Percentiles rank a stretch among this genome's conserved stretches.
These are phyloP conservation scores for Tiphia femorata DNA, from an alignment of 2,888 invertebrate species.

Conservation along the genomic window DNA sequence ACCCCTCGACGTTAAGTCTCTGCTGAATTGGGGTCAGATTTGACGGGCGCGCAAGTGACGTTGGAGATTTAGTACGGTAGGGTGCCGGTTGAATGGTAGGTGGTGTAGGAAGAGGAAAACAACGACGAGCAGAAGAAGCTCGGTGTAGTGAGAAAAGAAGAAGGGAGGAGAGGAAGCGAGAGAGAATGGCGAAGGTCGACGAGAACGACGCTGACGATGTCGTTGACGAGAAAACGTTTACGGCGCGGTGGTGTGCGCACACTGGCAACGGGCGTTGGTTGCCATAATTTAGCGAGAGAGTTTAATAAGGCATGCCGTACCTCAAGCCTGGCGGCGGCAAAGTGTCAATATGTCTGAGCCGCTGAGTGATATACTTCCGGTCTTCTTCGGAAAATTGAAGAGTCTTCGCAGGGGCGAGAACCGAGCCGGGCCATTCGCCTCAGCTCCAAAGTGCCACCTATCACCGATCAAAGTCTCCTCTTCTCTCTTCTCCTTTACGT, in stretches of 20 bases:
- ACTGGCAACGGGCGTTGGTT: conserved; percentile 43
- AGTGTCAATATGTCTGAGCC: conserved; percentile 63
- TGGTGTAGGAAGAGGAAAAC: no score
- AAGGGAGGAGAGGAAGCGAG: conserved; percentile 19
- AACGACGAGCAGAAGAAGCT: not conserved
- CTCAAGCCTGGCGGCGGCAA: conserved; percentile 52
- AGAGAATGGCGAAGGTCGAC: conserved; percentile 52
- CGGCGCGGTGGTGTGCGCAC: conserved; percentile 28
- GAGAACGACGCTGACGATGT: conserved; percentile 46
- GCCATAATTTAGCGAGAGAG: conserved; percentile 62
- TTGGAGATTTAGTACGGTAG: no score
- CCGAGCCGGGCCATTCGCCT: conserved; percentile 29
- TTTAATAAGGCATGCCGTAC: conserved; percentile 64
- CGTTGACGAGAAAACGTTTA: conserved; percentile 21
- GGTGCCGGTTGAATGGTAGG: no score
- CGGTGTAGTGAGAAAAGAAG: no score
- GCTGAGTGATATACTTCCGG: conserved; percentile 64
- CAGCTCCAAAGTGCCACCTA: conserved; percentile 27
- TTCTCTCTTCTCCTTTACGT: conserved; percentile 12
- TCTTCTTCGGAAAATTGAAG: conserved; percentile 57
- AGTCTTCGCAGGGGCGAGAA: conserved; percentile 40
- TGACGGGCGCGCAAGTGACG: no score
- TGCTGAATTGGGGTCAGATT: no score
- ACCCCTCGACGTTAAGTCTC: no score
- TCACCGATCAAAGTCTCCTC: conserved; percentile 2